Base-by-base conservation (phyloP, 2,797 vertebrate species). In the Sebastes taczanowskii region DNA sequence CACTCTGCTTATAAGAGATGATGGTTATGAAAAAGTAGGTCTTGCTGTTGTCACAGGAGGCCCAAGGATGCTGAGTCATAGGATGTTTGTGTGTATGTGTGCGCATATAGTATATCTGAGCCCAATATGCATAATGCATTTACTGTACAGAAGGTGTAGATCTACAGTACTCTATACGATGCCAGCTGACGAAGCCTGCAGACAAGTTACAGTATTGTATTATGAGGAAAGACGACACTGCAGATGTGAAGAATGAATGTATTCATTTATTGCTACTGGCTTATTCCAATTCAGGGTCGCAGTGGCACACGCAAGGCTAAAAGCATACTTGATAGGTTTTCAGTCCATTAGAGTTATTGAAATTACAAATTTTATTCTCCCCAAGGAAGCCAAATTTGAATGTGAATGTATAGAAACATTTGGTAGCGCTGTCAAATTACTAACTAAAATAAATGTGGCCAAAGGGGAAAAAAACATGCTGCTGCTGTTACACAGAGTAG, bases 11-110 rank as follows among this genome's bases (percentile, higher is more conserved):
- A 71, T 66, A 63, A 53, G 76, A 81, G 68, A 71, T 18, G 56
- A 77, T 71, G 70, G 74, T 84, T 76, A 71, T 59, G 25, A 20
- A 84, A 85, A 91, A 87, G 69, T 78, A 86, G 90, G 85, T 80
- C 89, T 75, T 22, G 79, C 65, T 82, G 75, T 53, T 81, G 83
- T 86, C 88, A 86, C 49, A 67, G 63, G 78, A 88, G 83, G 81
- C 81, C 68, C 3, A 6, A 59, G 86, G 82, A 83, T 78, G 89
- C 83, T 89, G 84, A 92, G 83, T 90, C 86, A 88, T 20, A 62
- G 32, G 71, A 71, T 83, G 74, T 82, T 78, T 88, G 82, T 83
- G 77, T 82, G 56, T 67, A 30, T 60, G 53, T 60, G 35, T 23
- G 59, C 35, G 60, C n/a, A 73, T 75, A 70, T 74, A 86, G 71